Evolutionary conservation across 2,888 invertebrate species (phyloP), one percentile per base, ranked within the genome.

Genomic region (Sphecodes monilicornis): DNA sequence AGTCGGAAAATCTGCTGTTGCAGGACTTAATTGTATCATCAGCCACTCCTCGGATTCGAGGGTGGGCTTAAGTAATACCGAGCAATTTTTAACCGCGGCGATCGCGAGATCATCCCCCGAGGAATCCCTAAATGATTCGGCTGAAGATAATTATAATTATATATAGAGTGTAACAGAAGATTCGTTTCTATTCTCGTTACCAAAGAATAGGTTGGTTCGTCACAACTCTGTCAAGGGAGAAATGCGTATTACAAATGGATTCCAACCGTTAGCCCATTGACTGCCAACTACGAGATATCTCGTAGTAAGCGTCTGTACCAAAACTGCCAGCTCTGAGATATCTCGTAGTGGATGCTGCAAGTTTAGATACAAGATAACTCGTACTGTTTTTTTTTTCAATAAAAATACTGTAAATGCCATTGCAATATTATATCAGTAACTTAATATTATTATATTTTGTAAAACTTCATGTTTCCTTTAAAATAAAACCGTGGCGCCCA

Each of bases 21-120:
- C 89, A 88, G 86, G 91, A 92, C 93, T 95, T 95, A 95, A 95
- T 95, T 94, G 95, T 94, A 94, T 94, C 94, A 95, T 95, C 94
- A 95, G 91, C 32, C 91, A 91, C 90, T 92, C 91, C 92, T 91
- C 90, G 88, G 88, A 85, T 89, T 87, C 87, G 84, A 81, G 86
- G 78, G 85, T 90, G 90, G 91, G 87, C 91, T 93, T 92, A 93
- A 94, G 92, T 94, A 94, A 94, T 94, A 92, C 91, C 91, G 88
- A 91, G 90, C 93, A 92, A 94, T 95, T 95, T 94, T 94, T 94
- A 93, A 94, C 94, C 94, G 91, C 94, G 94, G 91, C 94, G 93
- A 92, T 93, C 92, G 92, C 91, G 89, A 29, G 46, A 46, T 29
- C 70, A 29, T 70, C 43, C 70, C 70, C 5, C 66, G 36, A 66